Base-by-base conservation (phyloP, 2,113 vertebrate genomes). In the Morone saxatilis region DNA sequence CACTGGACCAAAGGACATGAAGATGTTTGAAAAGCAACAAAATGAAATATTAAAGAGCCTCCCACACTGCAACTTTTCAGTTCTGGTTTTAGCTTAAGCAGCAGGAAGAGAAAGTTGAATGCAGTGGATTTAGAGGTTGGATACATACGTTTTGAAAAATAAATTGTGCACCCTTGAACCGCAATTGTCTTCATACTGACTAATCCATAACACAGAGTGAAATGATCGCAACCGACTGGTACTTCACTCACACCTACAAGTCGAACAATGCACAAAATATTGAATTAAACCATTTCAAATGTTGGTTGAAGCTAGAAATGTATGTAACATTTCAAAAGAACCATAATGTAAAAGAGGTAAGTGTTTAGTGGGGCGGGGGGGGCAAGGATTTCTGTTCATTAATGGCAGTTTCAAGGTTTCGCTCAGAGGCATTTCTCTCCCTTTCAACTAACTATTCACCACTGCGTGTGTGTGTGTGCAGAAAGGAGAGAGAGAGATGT, bases 1-100 rank as follows among this genome's bases (percentile, higher is more conserved):
- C 22, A 67, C 62, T 76, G 71, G 84, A 83, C 83, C 71, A 66
- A 87, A 88, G 77, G 68, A 78, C 88, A 71, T 4, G 50, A 75
- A 71, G 76, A 87, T 77, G 76, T 88, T 78, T 73, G 57, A 54
- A 41, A 79, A 25, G 43, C 67, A 71, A 16, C 20, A 51, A 14
- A 48, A 69, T 70, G n/a, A 70, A 84, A 86, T 60, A 67, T 71
- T 71, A 54, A 80, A 72, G 1, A 84, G 36, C 53, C 57, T 69
- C 78, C 56, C 50, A 62, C 48, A 3, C 56, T 75, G 25, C 0
- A n/a, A 40, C 20, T 48, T 73, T 7, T 19, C 54, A 0, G 47
- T 14, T 78, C 1, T 4, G 43, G 45, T 61, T 31, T 65, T 7
- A 10, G 53, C 45, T 19, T 6, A 4, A 62, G 0, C 36, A 13